phyloP scores from a whole-genome alignment of 2,113 vertebrate species.

The Channa maculata region DNA sequence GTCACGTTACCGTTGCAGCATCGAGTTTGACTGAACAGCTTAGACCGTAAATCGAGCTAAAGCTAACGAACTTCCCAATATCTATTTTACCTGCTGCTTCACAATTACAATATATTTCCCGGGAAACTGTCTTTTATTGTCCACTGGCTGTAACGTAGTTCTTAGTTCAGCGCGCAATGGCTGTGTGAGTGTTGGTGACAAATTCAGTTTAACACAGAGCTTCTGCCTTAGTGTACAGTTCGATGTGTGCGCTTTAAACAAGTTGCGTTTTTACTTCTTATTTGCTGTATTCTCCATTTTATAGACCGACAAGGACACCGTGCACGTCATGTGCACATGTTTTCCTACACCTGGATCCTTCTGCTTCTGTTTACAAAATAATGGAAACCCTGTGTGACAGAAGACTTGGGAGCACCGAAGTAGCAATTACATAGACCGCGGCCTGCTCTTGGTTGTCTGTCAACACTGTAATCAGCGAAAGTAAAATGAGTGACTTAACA shows the following conservation, averaged over 20 bases:
- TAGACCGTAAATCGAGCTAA: no score
- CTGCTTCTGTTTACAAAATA: neutral
- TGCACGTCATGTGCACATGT: neutral
- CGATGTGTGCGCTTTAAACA: no score
- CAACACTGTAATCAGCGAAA: neutral
- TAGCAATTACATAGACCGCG: neutral
- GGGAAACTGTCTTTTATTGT: no score
- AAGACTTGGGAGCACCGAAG: neutral
- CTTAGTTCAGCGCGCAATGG: no score
- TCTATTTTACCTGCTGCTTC: no score
- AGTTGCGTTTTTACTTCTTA: neutral
- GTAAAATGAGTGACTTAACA: constrained; percentile 55
- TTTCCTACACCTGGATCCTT: neutral
- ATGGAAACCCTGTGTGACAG: constrained; percentile 6
- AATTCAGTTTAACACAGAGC: neutral
- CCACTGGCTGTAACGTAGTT: no score
- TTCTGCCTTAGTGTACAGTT: no score
- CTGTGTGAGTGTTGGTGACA: neutral
- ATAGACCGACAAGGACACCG: neutral
- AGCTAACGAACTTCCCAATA: no score
- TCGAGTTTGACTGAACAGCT: neutral
- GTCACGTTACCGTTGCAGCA: neutral
- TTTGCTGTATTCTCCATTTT: neutral
- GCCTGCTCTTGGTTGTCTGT: neutral
- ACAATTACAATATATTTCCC: no score